Base-by-base conservation (phyloP, 2,888 invertebrate genomes). In the Apodemia mormo region DNA sequence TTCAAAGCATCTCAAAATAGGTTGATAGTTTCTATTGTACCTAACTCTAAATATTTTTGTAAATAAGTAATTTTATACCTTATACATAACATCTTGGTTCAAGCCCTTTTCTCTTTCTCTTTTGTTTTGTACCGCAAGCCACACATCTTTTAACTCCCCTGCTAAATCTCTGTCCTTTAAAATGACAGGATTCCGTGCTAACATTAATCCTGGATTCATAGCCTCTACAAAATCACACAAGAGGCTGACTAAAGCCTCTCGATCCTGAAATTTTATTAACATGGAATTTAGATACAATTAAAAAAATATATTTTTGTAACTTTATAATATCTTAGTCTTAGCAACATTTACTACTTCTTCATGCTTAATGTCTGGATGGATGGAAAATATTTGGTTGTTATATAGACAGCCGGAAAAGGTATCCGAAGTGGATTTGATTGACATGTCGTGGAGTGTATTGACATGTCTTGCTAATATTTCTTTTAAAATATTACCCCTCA, bases 141-240 rank as follows among this genome's bases (percentile, higher is more conserved):
- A 96, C 1, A 96, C 95, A 81, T 96, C 96, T 81, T 96, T 96
- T 33, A 96, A 85, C 82, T 96, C 96, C 0, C 96, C 96, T 0
- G 95, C 95, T 72, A 96, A 90, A 82, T 96, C 96, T 37, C 95
- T 89, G 79, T 96, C 96, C 78, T 94, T 95, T 45, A 96, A 81
- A 75, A 96, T 95, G 14, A 94, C 82, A 2, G 95, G 95, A n/a
- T 77, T 85, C 80, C 96, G 90, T 40, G 94, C 89, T 75, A 96
- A 89, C 73, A 93, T 84, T 49, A 96, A 85, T 0, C 95, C 96
- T 4, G 95, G 94, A 80, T 96, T 96, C 95, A 95, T 96, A 22
- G 95, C 95, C 82, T 96, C 96, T 52, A 96, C 95, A 82, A 96
- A 96, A 85, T 96, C 96, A 79, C 96, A 94, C 76, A 96, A 94